A percentile compares a stretch with the other conserved stretches of the same genome.
These are phyloP conservation scores for Martes flavigula DNA, from an alignment of 2,797 vertebrate genomes.

Conservation along the genomic window DNA sequence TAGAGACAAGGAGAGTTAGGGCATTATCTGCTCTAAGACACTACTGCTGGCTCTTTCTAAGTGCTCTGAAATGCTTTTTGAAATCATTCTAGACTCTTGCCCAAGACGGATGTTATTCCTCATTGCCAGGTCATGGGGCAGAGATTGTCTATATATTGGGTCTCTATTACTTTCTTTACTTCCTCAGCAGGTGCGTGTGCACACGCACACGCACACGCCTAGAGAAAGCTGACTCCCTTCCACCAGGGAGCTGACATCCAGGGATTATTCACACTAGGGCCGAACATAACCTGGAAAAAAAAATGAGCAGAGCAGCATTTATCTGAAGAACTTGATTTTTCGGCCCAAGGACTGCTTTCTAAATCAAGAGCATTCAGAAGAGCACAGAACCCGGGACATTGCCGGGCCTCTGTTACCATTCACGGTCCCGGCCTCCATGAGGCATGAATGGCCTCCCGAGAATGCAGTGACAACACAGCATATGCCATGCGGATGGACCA, in stretches of 20 bases:
- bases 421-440: fast-evolving
- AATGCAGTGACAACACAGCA: not conserved
- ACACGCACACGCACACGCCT: fast-evolving
- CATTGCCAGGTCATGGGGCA: not conserved
- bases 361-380: not conserved
- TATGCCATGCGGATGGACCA: not conserved
- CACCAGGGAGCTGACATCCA: not conserved
- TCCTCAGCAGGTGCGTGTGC: not conserved
- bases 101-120: not conserved
- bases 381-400: not conserved
- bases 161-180: not conserved
- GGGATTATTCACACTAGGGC: not conserved
- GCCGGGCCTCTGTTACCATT: not conserved
- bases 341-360: not conserved
- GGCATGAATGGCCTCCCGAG: not conserved
- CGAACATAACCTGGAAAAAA: not conserved
- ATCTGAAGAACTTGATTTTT: not conserved
- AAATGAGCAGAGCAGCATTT: not conserved
- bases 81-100: not conserved
- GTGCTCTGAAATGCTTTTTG: not conserved
- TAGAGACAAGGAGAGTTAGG: not conserved
- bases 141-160: not conserved
- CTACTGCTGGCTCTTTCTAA: not conserved
- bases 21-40: not conserved
- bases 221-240: not conserved